Conservation (phyloP, 1,140 invertebrate species). For the Campoletis sonorensis region DNA sequence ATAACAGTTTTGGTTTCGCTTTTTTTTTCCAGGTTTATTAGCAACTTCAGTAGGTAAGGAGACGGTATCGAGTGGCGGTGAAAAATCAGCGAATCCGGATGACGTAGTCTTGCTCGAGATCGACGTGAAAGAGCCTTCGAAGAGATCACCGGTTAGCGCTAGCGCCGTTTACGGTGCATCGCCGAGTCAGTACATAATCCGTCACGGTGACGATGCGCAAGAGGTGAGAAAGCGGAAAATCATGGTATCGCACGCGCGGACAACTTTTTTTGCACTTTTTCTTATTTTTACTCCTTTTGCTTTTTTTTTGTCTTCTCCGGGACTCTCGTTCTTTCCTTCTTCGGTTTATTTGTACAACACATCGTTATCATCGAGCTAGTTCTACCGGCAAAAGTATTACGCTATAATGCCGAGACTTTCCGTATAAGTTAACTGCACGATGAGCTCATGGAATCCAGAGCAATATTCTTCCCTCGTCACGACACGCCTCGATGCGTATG, state of each 20-base stretch:
- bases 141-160: conserved; percentile 70
- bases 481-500: conserved; percentile 18
- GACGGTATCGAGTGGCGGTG: conserved; percentile 57
- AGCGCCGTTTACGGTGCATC: conserved; percentile 68
- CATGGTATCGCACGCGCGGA: background rate
- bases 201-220: conserved; percentile 70
- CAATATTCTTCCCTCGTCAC: background rate
- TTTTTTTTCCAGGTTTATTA: conserved; percentile 66
- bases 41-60: conserved; percentile 67
- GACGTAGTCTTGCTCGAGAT: conserved; percentile 72
- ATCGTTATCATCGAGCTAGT: conserved; percentile 14
- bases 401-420: conserved; percentile 4
- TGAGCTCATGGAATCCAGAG: conserved; percentile 8
- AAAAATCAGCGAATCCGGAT: conserved; percentile 62
- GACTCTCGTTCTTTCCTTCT: background rate
- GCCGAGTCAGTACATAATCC: conserved; percentile 70
- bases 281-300: background rate
- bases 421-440: background rate
- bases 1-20: background rate
- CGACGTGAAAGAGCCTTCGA: conserved; percentile 72
- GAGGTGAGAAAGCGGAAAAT: conserved; percentile 64
- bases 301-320: background rate
- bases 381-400: background rate
- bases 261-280: background rate
- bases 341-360: background rate